Percentiles rank a stretch among this genome's conserved stretches.
phyloP scores from a whole-genome alignment of 2,797 vertebrate genomes.

The Otolemur crassicaudatus region DNA sequence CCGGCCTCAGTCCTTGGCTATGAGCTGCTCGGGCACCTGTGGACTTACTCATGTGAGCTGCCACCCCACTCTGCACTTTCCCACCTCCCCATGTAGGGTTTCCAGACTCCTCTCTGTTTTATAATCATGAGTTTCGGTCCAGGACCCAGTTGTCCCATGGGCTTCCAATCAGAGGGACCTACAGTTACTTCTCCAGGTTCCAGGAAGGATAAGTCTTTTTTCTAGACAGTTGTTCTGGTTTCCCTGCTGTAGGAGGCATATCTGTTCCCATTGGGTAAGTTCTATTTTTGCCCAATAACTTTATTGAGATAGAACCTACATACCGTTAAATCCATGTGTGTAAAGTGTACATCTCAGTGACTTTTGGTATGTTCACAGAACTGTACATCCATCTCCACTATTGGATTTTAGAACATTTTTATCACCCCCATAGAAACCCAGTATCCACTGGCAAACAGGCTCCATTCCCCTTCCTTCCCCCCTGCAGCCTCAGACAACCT shows the following conservation, averaged over 20 bases:
- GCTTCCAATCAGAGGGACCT: background rate
- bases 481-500: background rate
- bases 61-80: fast-evolving
- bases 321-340: background rate
- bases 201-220: background rate
- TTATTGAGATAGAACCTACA: background rate
- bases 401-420: slow-evolving; percentile 4
- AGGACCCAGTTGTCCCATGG: background rate
- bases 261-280: background rate
- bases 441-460: background rate
- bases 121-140: background rate
- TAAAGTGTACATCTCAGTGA: background rate
- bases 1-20: background rate
- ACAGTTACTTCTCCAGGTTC: background rate
- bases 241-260: background rate
- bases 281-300: background rate
- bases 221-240: background rate
- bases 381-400: background rate
- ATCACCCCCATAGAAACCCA: background rate
- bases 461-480: background rate
- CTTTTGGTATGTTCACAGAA: background rate
- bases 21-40: background rate
- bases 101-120: background rate
- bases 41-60: background rate
- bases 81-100: background rate